phyloP scores from a whole-genome alignment of 2,888 invertebrate species.

The Microctonus aethiopoides region DNA sequence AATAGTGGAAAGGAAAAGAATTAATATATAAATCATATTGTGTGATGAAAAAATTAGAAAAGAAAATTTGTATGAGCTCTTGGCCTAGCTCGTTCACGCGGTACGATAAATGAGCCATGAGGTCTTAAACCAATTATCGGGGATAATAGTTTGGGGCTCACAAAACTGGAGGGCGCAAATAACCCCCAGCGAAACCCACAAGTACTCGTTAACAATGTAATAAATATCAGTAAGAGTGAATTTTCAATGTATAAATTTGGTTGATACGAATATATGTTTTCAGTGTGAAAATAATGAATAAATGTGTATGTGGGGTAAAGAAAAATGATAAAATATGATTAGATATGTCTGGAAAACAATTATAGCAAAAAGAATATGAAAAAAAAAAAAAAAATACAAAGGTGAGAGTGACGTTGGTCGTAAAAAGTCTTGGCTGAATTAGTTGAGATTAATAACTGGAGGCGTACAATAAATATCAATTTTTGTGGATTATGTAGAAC shows the following conservation, averaged over 20 bases:
- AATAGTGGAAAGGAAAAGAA: neutral
- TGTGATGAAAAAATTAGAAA: neutral
- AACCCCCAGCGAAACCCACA: conserved; percentile 25
- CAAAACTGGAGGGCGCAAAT: conserved; percentile 11
- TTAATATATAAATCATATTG: neutral
- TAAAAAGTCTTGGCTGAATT: neutral
- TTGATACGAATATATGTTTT: conserved; percentile 8
- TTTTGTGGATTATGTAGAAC: conserved; percentile 55
- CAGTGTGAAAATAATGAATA: neutral
- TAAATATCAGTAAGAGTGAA: conserved; percentile 40
- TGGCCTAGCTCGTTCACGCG: conserved; percentile 36
- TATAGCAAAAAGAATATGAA: conserved; percentile 11
- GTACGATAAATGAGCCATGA: conserved; percentile 36
- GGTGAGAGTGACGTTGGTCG: conserved; percentile 14
- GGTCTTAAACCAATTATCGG: conserved; percentile 39
- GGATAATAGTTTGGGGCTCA: conserved; percentile 36
- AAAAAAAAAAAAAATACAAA: conserved; percentile 17
- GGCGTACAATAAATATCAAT: conserved; percentile 54
- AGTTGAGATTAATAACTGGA: conserved; percentile 34
- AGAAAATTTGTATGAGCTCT: conserved; percentile 19
- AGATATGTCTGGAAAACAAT: neutral
- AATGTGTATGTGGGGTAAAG: neutral
- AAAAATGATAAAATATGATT: neutral
- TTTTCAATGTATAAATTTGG: conserved; percentile 32
- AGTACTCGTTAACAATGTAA: conserved; percentile 41